Percentiles rank a stretch among this genome's conserved stretches.
Evolutionary conservation across 2,113 vertebrate genomes (phyloP).

Genomic region (Pycnonotus jocosus): DNA sequence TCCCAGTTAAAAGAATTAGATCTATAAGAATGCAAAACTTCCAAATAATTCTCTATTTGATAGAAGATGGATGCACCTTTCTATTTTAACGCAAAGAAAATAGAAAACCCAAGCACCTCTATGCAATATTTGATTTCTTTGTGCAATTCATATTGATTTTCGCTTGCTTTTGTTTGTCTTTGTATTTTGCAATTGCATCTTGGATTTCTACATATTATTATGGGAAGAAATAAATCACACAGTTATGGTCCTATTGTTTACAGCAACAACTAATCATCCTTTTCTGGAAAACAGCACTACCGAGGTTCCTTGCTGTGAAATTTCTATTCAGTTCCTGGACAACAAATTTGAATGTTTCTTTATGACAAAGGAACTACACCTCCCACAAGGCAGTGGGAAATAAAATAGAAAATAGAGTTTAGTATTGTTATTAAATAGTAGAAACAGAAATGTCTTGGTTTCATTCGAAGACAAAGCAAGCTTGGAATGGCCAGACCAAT

Average conservation of each 20-base stretch:
- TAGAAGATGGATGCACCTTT: not conserved
- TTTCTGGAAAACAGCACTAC: not conserved
- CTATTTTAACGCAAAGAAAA: slow-evolving; percentile 32
- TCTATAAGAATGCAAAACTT: slow-evolving; percentile 10
- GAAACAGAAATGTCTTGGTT: not conserved
- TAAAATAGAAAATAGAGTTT: not conserved
- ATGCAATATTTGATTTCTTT: not conserved
- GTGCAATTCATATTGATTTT: not conserved
- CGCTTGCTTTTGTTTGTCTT: not conserved
- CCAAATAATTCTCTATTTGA: not conserved
- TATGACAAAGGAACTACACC: not conserved
- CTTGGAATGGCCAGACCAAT: not conserved
- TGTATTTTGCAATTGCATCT: not conserved
- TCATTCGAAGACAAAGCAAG: not conserved
- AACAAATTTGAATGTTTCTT: not conserved
- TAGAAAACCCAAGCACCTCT: not conserved
- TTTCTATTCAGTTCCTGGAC: not conserved
- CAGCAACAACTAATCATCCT: not conserved
- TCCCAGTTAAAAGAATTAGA: slow-evolving; percentile 21
- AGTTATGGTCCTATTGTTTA: not conserved
- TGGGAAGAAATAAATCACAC: not conserved
- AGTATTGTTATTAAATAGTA: not conserved
- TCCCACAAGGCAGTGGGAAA: not conserved
- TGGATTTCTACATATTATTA: not conserved
- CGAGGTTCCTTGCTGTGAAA: not conserved